Percentiles rank a stretch among this genome's conserved stretches.
phyloP scores from a whole-genome alignment of 2,888 invertebrate species.

The Eurytoma californica region DNA sequence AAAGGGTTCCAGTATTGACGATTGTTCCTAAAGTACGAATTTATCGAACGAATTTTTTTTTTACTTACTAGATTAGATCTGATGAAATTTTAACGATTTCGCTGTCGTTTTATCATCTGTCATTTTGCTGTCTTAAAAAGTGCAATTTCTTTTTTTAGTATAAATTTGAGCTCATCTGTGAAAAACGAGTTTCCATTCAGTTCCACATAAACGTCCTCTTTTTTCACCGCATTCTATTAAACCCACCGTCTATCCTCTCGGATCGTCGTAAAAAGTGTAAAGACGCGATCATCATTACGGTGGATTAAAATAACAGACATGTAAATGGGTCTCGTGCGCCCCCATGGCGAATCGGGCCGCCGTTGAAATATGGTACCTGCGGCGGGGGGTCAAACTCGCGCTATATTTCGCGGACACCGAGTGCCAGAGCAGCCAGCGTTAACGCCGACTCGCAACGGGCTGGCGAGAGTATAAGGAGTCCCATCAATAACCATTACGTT shows the following conservation, averaged over 20 bases:
- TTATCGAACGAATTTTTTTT: no score
- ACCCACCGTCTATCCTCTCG: slow-evolving; percentile 3
- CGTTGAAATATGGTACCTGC: slow-evolving; percentile 18
- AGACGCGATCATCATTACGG: slow-evolving; percentile 47
- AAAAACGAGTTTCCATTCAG: slow-evolving; percentile 43
- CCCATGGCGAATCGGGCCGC: slow-evolving; percentile 66
- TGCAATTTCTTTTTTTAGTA: no score
- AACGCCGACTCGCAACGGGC: slow-evolving; percentile 52
- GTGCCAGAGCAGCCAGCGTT: slow-evolving; percentile 22
- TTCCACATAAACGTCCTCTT: slow-evolving; percentile 23
- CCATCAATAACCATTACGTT: slow-evolving; percentile 72
- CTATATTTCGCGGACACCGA: slow-evolving; percentile 60
- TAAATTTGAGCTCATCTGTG: not conserved
- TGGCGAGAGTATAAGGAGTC: slow-evolving; percentile 60
- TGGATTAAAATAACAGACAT: slow-evolving; percentile 56
- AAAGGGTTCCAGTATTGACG: no score
- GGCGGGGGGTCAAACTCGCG: slow-evolving; percentile 62
- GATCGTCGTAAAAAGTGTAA: slow-evolving; percentile 36
- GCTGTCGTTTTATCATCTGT: no score
- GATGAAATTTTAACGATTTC: no score
- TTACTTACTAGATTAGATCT: no score
- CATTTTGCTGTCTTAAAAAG: no score
- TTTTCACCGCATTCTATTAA: not conserved
- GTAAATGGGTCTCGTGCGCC: slow-evolving; percentile 53
- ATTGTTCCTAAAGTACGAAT: no score